phyloP scores from a whole-genome alignment of 2,113 vertebrate species.

The Canis aureus region DNA sequence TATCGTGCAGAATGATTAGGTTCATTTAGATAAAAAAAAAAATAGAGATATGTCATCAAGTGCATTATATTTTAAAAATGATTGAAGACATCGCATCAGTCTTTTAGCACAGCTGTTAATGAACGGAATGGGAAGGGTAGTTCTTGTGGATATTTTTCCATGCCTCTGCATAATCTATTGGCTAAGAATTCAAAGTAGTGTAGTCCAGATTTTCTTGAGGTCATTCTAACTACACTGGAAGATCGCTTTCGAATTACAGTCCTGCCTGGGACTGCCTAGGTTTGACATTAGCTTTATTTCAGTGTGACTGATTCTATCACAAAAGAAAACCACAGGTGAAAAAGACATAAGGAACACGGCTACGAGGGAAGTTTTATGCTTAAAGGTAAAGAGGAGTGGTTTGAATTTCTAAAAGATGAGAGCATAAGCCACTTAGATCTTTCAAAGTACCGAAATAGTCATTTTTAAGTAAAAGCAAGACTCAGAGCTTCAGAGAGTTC shows the following conservation, averaged over 20 bases:
- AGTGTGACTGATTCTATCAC: background rate
- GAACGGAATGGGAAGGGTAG: background rate
- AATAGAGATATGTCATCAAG: background rate
- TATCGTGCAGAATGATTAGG: background rate
- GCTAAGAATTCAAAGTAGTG: background rate
- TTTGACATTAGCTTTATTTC: conserved; percentile 56
- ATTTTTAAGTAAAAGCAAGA: conserved; percentile 72
- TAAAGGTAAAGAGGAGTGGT: conserved; percentile 68
- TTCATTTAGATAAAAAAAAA: background rate
- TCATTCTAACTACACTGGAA: background rate
- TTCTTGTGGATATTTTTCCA: background rate
- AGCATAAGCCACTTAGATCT: conserved; percentile 74
- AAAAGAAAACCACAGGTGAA: conserved; percentile 72
- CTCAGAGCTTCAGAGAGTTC: conserved; percentile 65
- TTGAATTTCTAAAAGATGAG: conserved; percentile 77
- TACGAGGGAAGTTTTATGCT: conserved; percentile 67
- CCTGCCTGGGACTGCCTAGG: background rate
- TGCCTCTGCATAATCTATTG: background rate
- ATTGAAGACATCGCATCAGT: background rate
- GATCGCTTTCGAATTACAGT: background rate
- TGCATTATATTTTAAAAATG: background rate
- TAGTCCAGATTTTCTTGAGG: conserved; percentile 4
- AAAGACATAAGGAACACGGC: conserved; percentile 25
- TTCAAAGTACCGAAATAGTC: conserved; percentile 71
- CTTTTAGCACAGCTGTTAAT: background rate